Evolutionary conservation across 2,113 vertebrate species (phyloP).

Genomic region (Regulus satrapa): DNA sequence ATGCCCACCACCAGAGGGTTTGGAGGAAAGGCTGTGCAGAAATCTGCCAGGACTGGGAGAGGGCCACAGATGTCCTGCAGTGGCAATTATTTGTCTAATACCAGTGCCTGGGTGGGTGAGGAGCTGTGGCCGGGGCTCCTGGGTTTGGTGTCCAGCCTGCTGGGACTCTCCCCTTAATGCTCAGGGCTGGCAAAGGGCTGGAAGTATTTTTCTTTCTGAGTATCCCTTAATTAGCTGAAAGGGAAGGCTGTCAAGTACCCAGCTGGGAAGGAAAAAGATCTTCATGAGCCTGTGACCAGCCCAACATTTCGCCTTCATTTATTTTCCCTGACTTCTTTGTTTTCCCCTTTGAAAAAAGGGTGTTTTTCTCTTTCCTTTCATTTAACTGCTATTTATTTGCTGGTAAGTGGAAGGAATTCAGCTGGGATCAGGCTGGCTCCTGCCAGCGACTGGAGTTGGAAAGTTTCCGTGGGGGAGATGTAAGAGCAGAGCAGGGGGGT

Average conservation of each 20-base stretch:
- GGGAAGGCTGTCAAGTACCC: conserved; percentile 18
- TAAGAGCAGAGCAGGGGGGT: background rate
- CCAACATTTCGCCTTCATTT: background rate
- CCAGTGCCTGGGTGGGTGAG: background rate
- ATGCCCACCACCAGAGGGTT: background rate
- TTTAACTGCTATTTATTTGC: conserved; percentile 56
- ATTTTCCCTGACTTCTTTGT: conserved; percentile 19
- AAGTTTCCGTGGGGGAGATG: conserved; percentile 36
- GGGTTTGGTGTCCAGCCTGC: background rate
- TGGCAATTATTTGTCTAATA: background rate
- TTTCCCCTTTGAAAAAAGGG: conserved; percentile 21
- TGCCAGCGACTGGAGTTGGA: conserved; percentile 36
- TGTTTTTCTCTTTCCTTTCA: conserved; percentile 31
- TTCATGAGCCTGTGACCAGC: background rate
- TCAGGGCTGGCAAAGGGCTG: conserved; percentile 19
- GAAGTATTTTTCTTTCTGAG: background rate
- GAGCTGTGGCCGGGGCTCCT: background rate
- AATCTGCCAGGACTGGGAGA: background rate
- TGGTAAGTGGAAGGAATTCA: conserved; percentile 59
- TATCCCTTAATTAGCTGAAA: conserved; percentile 36
- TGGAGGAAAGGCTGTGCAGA: background rate
- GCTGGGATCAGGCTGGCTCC: conserved; percentile 29
- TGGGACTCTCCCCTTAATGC: background rate
- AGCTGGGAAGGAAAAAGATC: background rate
- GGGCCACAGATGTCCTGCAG: background rate